Evolutionary conservation across 1,140 invertebrate genomes (phyloP).

Genomic region (Drosophila setifemur): DNA sequence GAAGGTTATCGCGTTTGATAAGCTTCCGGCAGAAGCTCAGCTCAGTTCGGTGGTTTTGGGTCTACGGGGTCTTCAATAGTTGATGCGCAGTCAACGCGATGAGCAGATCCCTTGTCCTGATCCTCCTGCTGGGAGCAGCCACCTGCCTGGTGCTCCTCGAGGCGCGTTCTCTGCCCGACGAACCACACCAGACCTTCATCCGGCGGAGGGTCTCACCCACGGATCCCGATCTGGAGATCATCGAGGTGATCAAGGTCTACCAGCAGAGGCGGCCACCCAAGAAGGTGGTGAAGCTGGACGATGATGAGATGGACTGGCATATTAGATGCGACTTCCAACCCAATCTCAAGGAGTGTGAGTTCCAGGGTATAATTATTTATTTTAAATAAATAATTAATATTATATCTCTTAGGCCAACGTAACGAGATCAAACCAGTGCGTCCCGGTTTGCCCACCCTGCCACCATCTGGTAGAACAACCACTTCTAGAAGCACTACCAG

Average conservation of each 20-base stretch:
- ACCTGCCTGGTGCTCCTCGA: constrained; percentile 2
- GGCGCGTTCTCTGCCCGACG: constrained; percentile 8
- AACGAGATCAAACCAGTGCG: background rate
- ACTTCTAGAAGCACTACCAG: background rate
- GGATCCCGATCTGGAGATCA: constrained; percentile 22
- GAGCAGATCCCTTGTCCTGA: constrained; percentile 16
- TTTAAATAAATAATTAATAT: background rate
- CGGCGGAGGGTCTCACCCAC: constrained; percentile 10
- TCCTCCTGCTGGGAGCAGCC: constrained; percentile 5
- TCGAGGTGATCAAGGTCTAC: constrained; percentile 51
- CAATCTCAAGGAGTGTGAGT: constrained; percentile 3
- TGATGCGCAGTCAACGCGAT: constrained; percentile 14
- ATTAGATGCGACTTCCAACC: constrained; percentile 30
- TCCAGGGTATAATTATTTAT: too few relatives aligned
- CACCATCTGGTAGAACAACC: background rate
- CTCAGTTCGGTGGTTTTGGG: background rate
- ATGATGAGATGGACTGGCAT: constrained; percentile 20
- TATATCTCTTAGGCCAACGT: background rate
- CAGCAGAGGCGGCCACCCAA: constrained; percentile 28
- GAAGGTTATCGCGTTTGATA: constrained; percentile 35
- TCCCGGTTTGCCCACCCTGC: background rate
- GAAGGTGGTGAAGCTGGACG: constrained; percentile 15
- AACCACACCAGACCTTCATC: constrained; percentile 15
- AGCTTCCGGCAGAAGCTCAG: background rate
- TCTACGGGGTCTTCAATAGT: constrained; percentile 8